Base-by-base conservation (phyloP, 1,140 invertebrate species). In the Anthonomus grandis region DNA sequence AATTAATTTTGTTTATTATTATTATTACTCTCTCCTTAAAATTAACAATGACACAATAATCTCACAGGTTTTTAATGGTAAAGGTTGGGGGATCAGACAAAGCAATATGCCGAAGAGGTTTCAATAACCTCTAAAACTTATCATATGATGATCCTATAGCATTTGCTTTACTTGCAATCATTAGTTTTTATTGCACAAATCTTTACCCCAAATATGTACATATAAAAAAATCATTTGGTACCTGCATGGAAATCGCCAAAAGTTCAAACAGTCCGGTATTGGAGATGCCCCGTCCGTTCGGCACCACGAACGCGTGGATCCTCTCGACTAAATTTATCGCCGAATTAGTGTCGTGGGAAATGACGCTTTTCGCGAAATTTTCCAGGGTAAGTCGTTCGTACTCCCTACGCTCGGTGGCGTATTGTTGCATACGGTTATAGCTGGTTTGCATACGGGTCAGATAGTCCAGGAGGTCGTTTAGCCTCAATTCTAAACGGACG, bases 311-410 rank as follows among this genome's bases (percentile, higher is more conserved):
- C 1, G 78, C 71, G 66, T 89, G 83, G 10, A 90, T 76, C 1
- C 80, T 76, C 62, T 86, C 82, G 39, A 90, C 68, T n/a, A 88
- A 62, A 51, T 80, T 79, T 13, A 81, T 78, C 21, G 89, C 70
- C 1, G 84, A 83, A 23, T 79, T 75, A 0, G 79, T 68, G 56
- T 79, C 79, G 36, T 85, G 82, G 0, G 84, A 83, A 0, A 88
- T 81, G 4, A 81, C 83, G 66, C 76, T 80, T 34, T 74, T 73
- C 0, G 86, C 86, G 60, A 89, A 89, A 60, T 84, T 80, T 62
- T 85, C 72, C 21, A 89, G 63, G 0, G 87, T 90, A 36, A 74
- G 75, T 25, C 70, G 69, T 66, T 89, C 86, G 25, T 82, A 75
- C 23, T 78, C 71, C 27, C 63, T 57, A 21, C 49, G 31, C 10